A percentile compares a stretch with the other conserved stretches of the same genome.
phyloP scores from a whole-genome alignment of 2,113 vertebrate species.

The Cepphus grylle region DNA sequence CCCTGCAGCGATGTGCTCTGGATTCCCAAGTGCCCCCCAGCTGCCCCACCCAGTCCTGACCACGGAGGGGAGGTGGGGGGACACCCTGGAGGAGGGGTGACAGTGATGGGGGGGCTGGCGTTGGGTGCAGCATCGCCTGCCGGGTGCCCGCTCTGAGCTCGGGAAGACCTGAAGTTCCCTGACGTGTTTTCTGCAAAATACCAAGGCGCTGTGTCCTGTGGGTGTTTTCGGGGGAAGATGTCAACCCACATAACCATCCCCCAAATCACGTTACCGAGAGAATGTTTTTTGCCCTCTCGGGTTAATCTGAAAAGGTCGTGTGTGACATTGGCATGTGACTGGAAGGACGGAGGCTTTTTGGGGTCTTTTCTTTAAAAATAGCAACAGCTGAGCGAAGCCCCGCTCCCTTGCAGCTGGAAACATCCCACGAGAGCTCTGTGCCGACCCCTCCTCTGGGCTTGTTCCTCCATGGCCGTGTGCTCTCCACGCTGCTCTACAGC shows the following conservation, averaged over 20 bases:
- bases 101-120: neutral
- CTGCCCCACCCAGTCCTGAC: neutral
- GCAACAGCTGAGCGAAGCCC: neutral
- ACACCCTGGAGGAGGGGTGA: too few species aligned
- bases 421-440: rapidly evolving
- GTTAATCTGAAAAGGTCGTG: neutral
- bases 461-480: rapidly evolving
- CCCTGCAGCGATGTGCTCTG: rapidly evolving
- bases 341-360: neutral
- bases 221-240: neutral
- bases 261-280: rapidly evolving
- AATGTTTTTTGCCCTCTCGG: neutral
- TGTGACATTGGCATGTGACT: neutral
- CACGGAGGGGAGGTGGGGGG: neutral
- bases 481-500: rapidly evolving
- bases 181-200: neutral
- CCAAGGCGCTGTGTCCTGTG: neutral
- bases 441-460: rapidly evolving
- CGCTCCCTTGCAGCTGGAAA: neutral
- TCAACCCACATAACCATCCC: neutral
- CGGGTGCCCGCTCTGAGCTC: rapidly evolving
- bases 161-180: rapidly evolving
- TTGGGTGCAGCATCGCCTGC: neutral
- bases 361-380: neutral
- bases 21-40: neutral